Evolutionary conservation across 2,888 invertebrate genomes (phyloP).

Genomic region (Ornithoptera priamus): DNA sequence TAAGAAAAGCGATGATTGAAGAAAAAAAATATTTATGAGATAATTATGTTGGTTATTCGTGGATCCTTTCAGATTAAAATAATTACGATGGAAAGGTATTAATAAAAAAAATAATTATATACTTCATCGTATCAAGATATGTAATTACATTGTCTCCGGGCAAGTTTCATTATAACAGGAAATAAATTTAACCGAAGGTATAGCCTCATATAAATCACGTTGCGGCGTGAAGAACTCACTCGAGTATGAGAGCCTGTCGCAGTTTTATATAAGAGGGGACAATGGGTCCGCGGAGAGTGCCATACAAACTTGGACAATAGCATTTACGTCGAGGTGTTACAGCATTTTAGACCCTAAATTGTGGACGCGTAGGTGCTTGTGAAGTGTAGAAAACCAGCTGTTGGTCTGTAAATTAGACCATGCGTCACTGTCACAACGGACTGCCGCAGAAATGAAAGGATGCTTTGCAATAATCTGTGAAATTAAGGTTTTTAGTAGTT

Average conservation of each 20-base stretch:
- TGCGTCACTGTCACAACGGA: constrained; percentile 66
- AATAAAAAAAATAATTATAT: not conserved
- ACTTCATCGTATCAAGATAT: not conserved
- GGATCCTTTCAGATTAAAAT: no score
- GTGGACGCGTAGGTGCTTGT: constrained; percentile 38
- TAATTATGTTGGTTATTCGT: not conserved
- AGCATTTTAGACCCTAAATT: constrained; percentile 46
- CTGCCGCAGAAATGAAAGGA: constrained; percentile 53
- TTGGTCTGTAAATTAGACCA: constrained; percentile 66
- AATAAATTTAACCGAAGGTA: constrained; percentile 38
- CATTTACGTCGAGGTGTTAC: constrained; percentile 32
- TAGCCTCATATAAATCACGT: constrained; percentile 52
- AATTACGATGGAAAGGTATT: no score
- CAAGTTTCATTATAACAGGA: constrained; percentile 28
- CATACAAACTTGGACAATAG: constrained; percentile 45
- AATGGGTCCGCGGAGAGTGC: constrained; percentile 56
- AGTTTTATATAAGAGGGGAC: constrained; percentile 64
- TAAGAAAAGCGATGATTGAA: no score
- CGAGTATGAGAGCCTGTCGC: constrained; percentile 47
- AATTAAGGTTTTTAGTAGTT: constrained; percentile 50
- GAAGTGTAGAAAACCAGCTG: constrained; percentile 43
- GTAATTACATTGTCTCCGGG: constrained; percentile 1
- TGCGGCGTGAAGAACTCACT: constrained; percentile 51
- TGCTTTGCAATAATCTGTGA: constrained; percentile 68
- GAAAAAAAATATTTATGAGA: not conserved